Conservation (phyloP, 2,888 invertebrate species). For the Philereme transversata region DNA sequence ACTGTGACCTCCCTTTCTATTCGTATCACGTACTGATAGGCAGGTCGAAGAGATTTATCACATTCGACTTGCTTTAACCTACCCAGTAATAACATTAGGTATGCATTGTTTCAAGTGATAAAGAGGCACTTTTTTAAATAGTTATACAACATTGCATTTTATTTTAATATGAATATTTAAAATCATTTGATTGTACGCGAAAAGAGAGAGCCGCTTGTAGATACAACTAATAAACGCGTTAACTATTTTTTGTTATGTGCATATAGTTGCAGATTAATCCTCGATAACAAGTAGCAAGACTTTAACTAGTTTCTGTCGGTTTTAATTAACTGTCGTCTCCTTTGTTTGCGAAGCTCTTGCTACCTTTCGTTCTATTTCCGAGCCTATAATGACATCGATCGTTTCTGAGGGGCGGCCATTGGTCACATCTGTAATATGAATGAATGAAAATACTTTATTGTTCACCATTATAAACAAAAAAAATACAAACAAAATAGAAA, state of each 20-base stretch:
- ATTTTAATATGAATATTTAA: too few species aligned
- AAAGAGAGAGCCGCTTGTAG: too few species aligned
- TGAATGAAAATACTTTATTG: too few species aligned
- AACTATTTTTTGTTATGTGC: too few species aligned
- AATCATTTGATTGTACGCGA: too few species aligned
- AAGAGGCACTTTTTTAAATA: slow-evolving; percentile 1
- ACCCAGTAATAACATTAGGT: slow-evolving; percentile 22
- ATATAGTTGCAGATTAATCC: slow-evolving; percentile 1
- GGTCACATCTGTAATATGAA: slow-evolving; percentile 50
- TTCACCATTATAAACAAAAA: too few species aligned
- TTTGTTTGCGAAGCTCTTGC: slow-evolving; percentile 59
- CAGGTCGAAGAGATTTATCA: slow-evolving; percentile 54
- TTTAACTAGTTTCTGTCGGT: slow-evolving; percentile 26
- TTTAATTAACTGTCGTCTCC: slow-evolving; percentile 58
- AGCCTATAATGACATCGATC: slow-evolving; percentile 68
- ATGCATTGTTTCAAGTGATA: slow-evolving; percentile 20
- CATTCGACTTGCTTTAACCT: slow-evolving; percentile 34
- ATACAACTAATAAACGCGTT: too few species aligned
- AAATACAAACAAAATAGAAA: too few species aligned
- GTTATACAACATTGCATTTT: not conserved
- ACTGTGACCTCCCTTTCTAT: slow-evolving; percentile 56
- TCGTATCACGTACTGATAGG: slow-evolving; percentile 50
- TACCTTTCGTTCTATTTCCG: slow-evolving; percentile 61
- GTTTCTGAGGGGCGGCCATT: slow-evolving; percentile 48
- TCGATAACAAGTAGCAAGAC: slow-evolving; percentile 17